A percentile compares a stretch with the other conserved stretches of the same genome.
phyloP scores from a whole-genome alignment of 1,140 invertebrate species.

The Scaptomyza pallida region DNA sequence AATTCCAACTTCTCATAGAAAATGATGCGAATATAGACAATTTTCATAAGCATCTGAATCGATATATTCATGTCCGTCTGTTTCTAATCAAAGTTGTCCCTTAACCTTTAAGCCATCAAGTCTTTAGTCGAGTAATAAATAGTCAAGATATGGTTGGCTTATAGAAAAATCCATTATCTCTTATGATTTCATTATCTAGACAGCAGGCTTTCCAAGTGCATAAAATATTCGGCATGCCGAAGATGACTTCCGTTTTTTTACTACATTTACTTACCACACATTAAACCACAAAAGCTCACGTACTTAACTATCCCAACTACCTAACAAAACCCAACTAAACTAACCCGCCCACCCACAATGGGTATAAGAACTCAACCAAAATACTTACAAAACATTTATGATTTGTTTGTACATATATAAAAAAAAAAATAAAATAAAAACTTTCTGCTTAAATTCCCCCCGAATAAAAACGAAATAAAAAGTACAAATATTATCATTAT shows the following conservation, averaged over 20 bases:
- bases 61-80: too few species aligned
- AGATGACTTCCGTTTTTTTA: too few species aligned
- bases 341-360: constrained; percentile 25
- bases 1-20: too few species aligned
- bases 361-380: constrained; percentile 20
- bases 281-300: constrained; percentile 22
- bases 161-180: too few species aligned
- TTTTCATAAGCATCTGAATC: too few species aligned
- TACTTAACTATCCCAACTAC: constrained; percentile 39
- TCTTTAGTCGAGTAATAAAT: too few species aligned
- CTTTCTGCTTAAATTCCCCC: constrained; percentile 70
- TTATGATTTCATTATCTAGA: too few species aligned
- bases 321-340: constrained; percentile 33
- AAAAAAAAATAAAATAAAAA: constrained; percentile 21
- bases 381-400: not conserved
- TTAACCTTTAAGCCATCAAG: too few species aligned
- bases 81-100: too few species aligned
- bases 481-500: constrained; percentile 80
- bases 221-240: too few species aligned
- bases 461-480: constrained; percentile 78
- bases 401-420: not conserved
- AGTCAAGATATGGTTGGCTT: too few species aligned
- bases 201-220: not conserved
- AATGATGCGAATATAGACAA: too few species aligned
- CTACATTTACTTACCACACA: not conserved